Conservation (phyloP, 2,113 vertebrate species). For the Loxodonta africana region DNA sequence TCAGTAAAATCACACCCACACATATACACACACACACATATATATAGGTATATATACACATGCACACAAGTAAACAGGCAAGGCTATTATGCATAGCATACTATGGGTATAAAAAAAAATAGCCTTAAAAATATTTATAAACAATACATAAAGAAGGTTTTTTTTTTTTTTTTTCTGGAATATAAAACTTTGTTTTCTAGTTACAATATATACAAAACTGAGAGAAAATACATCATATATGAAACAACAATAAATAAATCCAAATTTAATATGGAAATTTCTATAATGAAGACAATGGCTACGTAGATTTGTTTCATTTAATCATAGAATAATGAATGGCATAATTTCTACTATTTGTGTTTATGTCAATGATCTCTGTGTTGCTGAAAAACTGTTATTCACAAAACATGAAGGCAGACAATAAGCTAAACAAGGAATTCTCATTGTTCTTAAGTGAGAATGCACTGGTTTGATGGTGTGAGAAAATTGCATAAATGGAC, state of each 20-base stretch:
- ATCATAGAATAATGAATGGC: slow-evolving; percentile 4
- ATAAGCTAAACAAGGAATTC: not conserved
- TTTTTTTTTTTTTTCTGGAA: not conserved
- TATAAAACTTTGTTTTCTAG: not conserved
- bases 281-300: not conserved
- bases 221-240: not conserved
- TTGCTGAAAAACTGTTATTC: not conserved
- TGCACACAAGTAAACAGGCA: not conserved
- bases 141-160: not conserved
- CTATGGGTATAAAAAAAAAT: not conserved
- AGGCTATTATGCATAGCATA: not conserved
- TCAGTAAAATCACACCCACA: not conserved
- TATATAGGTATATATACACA: not conserved
- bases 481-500: not conserved
- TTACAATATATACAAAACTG: not conserved
- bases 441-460: not conserved
- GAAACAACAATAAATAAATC: not conserved
- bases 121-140: slow-evolving; percentile 7
- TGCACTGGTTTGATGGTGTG: not conserved
- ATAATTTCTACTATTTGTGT: not conserved
- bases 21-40: not conserved
- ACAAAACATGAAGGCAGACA: not conserved
- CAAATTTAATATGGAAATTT: not conserved
- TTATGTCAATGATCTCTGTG: not conserved
- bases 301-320: not conserved